Evolutionary conservation across 2,888 invertebrate genomes (phyloP), one percentile per base, ranked within the genome.

Genomic region (Maniola hyperantus): DNA sequence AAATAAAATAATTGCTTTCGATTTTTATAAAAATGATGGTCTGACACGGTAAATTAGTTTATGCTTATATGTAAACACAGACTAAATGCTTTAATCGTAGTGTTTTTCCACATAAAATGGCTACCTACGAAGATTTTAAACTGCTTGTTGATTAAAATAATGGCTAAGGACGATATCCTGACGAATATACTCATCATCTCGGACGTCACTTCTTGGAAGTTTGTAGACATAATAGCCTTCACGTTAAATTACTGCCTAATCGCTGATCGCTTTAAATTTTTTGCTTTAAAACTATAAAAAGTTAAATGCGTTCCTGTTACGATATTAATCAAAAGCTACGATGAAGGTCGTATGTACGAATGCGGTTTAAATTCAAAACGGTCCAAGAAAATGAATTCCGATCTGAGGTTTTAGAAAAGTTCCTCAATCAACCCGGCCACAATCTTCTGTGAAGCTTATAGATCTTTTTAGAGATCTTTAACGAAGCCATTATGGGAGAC

Each of bases 181-280:
- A 51, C 42, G 15, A 64, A 54, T 53, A 63, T n/a, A n/a, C n/a
- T 39, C 42, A 34, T 61, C 51, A 13, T 50, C 34, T 62, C 51
- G 34, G 26, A 50, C 13, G 20, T 26, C 48, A 42, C 8, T 68
- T 54, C 63, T 65, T 46, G 42, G 66, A 66, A 66, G 54, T 63
- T 66, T n/a, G 50, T 48, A 63, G 48, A 66, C 44, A 62, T 68
- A 68, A 62, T 68, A 63, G 54, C 62, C 66, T 66, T 68, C 59
- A 34, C 68, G 44, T 55, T 48, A 53, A 65, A 53, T 65, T 55
- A 54, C 62, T 39, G 54, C 42, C 42, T 57, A 61, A 65, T 65
- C 36, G 64, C 33, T 36, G 54, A 42, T 13, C 46, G 36, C 34
- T 62, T 53, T 44, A 53, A 50, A 36, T 51, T 68, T 65, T 68